phyloP scores from a whole-genome alignment of 2,888 invertebrate species.

The Netelia melanura region DNA sequence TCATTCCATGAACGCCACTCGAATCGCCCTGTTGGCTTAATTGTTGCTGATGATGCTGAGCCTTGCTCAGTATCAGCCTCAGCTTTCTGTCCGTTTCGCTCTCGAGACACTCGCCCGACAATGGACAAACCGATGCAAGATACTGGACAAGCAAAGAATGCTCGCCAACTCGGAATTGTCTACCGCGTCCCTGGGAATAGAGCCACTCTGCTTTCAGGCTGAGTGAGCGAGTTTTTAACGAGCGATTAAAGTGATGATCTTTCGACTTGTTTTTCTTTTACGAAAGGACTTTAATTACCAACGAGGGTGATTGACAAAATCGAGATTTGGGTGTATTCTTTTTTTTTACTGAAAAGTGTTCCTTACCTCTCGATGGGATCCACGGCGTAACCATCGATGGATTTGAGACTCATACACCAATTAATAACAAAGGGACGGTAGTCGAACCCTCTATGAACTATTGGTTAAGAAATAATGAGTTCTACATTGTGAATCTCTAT shows the following conservation, averaged over 20 bases:
- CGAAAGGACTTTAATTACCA: background rate
- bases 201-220: conserved; percentile 98
- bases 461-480: conserved; percentile 82
- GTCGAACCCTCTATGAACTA: conserved; percentile 91
- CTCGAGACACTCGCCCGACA: conserved; percentile 92
- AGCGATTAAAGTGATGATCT: conserved; percentile 52
- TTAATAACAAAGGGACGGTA: conserved; percentile 97
- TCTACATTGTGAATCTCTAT: conserved; percentile 67
- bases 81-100: conserved; percentile 95
- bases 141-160: conserved; percentile 93
- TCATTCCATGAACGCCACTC: conserved; percentile 81
- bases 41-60: conserved; percentile 95
- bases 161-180: conserved; percentile 94
- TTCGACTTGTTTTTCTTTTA: conserved; percentile 1
- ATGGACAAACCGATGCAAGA: conserved; percentile 92
- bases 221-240: conserved; percentile 69
- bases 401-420: conserved; percentile 95
- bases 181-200: conserved; percentile 96
- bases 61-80: conserved; percentile 94
- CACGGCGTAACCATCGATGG: conserved; percentile 95
- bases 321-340: background rate
- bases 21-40: conserved; percentile 89
- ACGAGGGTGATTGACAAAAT: background rate
- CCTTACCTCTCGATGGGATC: conserved; percentile 95
- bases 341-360: background rate